Evolutionary conservation across 2,113 vertebrate species (phyloP).

Genomic region (Procavia capensis): DNA sequence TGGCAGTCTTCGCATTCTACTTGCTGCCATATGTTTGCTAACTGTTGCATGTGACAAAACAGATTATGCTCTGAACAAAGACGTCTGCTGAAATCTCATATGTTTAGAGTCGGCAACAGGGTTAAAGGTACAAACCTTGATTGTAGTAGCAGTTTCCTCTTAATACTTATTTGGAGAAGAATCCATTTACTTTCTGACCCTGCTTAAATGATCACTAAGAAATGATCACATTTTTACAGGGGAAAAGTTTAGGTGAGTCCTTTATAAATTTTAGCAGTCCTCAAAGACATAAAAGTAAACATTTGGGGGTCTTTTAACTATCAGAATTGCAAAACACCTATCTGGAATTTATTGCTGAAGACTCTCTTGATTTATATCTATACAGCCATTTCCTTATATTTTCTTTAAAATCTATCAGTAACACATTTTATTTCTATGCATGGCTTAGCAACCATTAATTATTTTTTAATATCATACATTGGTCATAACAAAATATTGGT

Average conservation of each 20-base stretch:
- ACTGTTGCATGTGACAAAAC: conserved; percentile 11
- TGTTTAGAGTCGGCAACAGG: conserved; percentile 75
- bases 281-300: conserved; percentile 66
- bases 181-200: conserved; percentile 64
- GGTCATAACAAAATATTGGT: neutral
- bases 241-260: neutral
- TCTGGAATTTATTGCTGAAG: conserved; percentile 69
- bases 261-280: conserved; percentile 79
- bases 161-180: conserved; percentile 71
- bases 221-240: conserved; percentile 75
- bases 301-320: conserved; percentile 66
- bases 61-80: conserved; percentile 47
- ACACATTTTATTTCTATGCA: conserved; percentile 83
- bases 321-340: conserved; percentile 71
- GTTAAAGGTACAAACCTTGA: conserved; percentile 87
- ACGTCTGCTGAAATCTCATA: conserved; percentile 62
- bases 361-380: conserved; percentile 71
- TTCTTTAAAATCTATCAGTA: conserved; percentile 77
- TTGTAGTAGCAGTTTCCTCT: conserved; percentile 77
- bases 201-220: conserved; percentile 78
- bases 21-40: conserved; percentile 57
- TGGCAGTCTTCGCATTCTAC: too few species aligned
- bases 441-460: conserved; percentile 83
- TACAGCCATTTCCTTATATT: conserved; percentile 80
- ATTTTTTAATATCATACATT: neutral